Evolutionary conservation across 37 sponge, comb jelly and placozoan genomes (phyloP).

Genomic region (Petrosia ficiformis): DNA sequence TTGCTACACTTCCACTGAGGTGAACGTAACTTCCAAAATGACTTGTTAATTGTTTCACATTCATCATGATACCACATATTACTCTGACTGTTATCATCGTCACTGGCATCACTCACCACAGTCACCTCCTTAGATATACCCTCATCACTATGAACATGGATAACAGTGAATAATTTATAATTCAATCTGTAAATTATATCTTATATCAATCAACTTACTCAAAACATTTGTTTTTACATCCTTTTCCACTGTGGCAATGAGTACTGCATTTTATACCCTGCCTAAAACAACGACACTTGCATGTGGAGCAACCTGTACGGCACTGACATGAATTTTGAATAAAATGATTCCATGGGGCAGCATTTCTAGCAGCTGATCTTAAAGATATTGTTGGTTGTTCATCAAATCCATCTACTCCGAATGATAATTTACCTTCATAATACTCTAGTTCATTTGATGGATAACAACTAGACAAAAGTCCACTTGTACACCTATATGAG

Average conservation of each 20-base stretch:
- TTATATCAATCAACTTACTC: no score
- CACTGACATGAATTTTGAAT: slow-evolving; percentile 15
- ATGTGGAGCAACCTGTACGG: slow-evolving; percentile 7
- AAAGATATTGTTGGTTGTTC: slow-evolving; percentile 10
- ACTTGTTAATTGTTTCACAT: no score
- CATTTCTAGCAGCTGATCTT: slow-evolving; percentile 17
- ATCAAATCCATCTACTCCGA: slow-evolving; percentile 9
- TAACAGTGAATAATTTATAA: no score
- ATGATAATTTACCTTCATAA: slow-evolving; percentile 9
- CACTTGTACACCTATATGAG: slow-evolving; percentile 20
- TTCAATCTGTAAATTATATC: no score
- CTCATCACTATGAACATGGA: no score
- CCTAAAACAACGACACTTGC: slow-evolving; percentile 9
- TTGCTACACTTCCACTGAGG: no score
- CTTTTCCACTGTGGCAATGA: slow-evolving; percentile 27
- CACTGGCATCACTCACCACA: no score
- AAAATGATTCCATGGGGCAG: slow-evolving; percentile 22
- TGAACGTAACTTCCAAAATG: no score
- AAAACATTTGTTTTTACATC: slow-evolving; percentile 38
- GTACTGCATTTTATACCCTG: slow-evolving; percentile 10
- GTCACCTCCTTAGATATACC: no score
- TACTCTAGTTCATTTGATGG: slow-evolving; percentile 22
- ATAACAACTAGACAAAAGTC: slow-evolving; percentile 32
- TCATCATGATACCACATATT: no score
- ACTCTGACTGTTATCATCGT: no score